These are phyloP conservation scores for Redunca redunca DNA, from an alignment of 2,113 vertebrate species.

Conservation along the genomic window DNA sequence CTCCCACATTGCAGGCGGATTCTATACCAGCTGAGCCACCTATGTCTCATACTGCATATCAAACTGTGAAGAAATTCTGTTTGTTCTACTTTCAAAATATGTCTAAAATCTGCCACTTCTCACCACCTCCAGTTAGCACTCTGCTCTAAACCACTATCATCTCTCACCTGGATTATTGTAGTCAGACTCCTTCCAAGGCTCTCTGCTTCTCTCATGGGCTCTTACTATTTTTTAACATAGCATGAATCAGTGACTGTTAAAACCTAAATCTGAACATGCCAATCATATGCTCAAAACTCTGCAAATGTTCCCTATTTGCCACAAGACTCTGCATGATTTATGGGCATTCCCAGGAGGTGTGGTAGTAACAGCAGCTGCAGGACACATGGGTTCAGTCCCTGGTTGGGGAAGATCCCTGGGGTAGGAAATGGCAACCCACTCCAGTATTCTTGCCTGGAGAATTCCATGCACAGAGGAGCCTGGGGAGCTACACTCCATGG, in stretches of 20 bases:
- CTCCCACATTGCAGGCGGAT: fast-evolving
- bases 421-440: not conserved
- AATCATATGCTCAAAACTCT: not conserved
- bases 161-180: not conserved
- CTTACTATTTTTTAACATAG: not conserved
- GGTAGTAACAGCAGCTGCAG: not conserved
- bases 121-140: not conserved
- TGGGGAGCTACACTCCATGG: fast-evolving
- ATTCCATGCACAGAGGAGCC: not conserved
- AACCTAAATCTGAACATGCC: not conserved
- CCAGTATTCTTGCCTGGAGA: not conserved
- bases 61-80: not conserved
- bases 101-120: not conserved
- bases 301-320: not conserved
- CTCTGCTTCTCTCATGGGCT: not conserved
- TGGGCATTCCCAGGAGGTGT: not conserved
- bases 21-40: not conserved
- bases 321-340: not conserved
- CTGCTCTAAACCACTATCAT: not conserved
- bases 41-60: not conserved
- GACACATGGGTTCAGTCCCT: not conserved
- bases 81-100: not conserved
- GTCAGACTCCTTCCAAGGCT: not conserved
- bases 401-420: not conserved
- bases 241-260: not conserved